Percentiles rank a stretch among this genome's conserved stretches.
Conservation (phyloP, 2,113 vertebrate genomes). For the Promerops cafer region DNA sequence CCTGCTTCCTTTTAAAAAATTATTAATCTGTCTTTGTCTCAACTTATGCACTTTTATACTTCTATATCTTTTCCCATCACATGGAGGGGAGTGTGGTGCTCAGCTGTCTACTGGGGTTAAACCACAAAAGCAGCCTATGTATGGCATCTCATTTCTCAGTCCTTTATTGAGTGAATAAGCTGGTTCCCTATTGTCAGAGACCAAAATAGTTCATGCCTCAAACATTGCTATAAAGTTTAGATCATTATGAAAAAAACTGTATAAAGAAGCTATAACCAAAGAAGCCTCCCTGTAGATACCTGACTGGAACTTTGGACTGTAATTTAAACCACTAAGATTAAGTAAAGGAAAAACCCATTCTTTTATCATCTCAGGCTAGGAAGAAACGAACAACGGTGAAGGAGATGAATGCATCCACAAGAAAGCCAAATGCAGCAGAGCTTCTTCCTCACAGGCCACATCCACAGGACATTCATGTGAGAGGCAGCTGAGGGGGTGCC, state of each 20-base stretch:
- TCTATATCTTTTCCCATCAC: background rate
- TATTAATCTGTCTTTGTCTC: background rate
- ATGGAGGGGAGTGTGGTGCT: background rate
- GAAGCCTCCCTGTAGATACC: background rate
- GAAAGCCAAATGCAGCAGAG: background rate
- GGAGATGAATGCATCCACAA: background rate
- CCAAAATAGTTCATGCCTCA: background rate
- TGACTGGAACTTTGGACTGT: background rate
- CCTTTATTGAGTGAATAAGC: background rate
- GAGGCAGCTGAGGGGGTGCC: no score
- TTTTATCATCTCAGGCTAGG: background rate
- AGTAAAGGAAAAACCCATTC: background rate
- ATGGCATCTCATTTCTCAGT: background rate
- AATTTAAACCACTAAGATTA: background rate
- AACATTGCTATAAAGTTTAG: background rate
- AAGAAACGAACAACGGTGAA: background rate
- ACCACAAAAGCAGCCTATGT: rapidly evolving
- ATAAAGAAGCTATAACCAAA: background rate
- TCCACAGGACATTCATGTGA: background rate
- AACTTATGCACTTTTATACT: background rate
- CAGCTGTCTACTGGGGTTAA: background rate
- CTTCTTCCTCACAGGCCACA: background rate
- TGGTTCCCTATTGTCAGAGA: background rate
- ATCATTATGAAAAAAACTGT: background rate
- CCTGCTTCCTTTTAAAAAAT: rapidly evolving